Percentiles rank a stretch among this genome's conserved stretches.
phyloP scores from a whole-genome alignment of 2,888 invertebrate genomes.

The Eudemis profundana region DNA sequence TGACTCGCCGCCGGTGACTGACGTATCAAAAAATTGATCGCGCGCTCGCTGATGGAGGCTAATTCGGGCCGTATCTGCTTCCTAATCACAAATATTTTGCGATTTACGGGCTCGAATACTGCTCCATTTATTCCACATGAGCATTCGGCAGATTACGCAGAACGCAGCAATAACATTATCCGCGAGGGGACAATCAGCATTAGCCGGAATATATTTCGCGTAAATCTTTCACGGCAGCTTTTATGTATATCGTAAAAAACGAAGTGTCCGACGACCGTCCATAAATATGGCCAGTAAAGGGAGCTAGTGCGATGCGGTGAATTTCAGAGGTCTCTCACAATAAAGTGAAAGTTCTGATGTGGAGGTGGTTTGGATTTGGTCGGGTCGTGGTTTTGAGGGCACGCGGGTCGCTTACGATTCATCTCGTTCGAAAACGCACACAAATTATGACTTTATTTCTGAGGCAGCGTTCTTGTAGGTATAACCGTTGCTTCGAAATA shows the following conservation, averaged over 20 bases:
- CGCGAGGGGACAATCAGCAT: constrained; percentile 72
- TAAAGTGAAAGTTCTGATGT: neutral
- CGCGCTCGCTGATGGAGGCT: constrained; percentile 47
- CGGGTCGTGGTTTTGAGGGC: constrained; percentile 35
- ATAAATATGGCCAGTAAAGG: constrained; percentile 80
- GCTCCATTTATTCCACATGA: constrained; percentile 57
- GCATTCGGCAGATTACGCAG: constrained; percentile 46
- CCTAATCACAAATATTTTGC: constrained; percentile 28
- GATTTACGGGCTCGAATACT: constrained; percentile 21
- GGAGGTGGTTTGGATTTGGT: constrained; percentile 27
- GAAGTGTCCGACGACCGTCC: constrained; percentile 76
- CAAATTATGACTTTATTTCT: constrained; percentile 50
- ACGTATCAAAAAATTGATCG: constrained; percentile 84
- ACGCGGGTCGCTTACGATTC: constrained; percentile 39
- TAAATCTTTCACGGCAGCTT: constrained; percentile 83
- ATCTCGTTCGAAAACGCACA: constrained; percentile 46
- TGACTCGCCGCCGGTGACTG: constrained; percentile 74
- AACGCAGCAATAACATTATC: constrained; percentile 65
- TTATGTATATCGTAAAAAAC: constrained; percentile 85
- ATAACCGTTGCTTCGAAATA: neutral
- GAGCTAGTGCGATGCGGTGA: constrained; percentile 45
- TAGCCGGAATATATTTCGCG: constrained; percentile 82
- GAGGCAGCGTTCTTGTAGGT: constrained; percentile 27
- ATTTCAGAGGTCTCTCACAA: constrained; percentile 4
- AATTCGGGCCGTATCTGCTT: constrained; percentile 37